Evolutionary conservation across 2,888 invertebrate genomes (phyloP), one percentile per base, ranked within the genome.

Genomic region (Zelleria hepariella): DNA sequence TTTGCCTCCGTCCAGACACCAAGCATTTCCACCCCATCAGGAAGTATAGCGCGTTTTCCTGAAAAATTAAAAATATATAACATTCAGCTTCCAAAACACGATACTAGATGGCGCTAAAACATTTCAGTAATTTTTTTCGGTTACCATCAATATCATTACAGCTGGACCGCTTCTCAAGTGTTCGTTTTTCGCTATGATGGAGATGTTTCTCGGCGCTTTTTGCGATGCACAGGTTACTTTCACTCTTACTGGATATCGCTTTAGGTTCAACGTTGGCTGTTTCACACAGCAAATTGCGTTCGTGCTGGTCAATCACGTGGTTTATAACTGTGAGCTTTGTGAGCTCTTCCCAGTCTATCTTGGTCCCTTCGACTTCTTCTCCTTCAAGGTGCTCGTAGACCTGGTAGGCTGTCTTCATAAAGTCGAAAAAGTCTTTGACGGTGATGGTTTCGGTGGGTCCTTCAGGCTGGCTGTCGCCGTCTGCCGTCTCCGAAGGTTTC

Each of bases 391-490:
- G 82, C 66, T 89, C 88, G 61, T 86, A 89, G 10, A 94, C 92
- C 82, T 93, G 93, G 77, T 94, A 94, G 0, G 94, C 93, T 6
- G 93, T 93, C 74, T 92, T 91, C 85, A 94, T 90, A 71, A 93
- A 93, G 70, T 93, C 93, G 67, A 94, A 91, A 71, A 94, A 94
- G 67, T 92, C 92, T 74, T 91, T 91, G 6, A 93, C 91, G 0
- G 93, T 91, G 57, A 94, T 91, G 27, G 93, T 89, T 75, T 93
- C 92, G 0, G 91, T 85, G 60, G 72, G 73, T 47, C 73, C 65
- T 15, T 42, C 32, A 1, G 15, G 42, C 58, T 68, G n/a, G 70
- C 52, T 62, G 75, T 80, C 1, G 65, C 68, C 1, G 65, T 58
- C 32, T 15, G 32, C 32, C 15, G 32, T 42, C 15, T 42, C 32